These are phyloP conservation scores for Rhineura floridana DNA, from an alignment of 2,113 vertebrate genomes.

Conservation along the genomic window DNA sequence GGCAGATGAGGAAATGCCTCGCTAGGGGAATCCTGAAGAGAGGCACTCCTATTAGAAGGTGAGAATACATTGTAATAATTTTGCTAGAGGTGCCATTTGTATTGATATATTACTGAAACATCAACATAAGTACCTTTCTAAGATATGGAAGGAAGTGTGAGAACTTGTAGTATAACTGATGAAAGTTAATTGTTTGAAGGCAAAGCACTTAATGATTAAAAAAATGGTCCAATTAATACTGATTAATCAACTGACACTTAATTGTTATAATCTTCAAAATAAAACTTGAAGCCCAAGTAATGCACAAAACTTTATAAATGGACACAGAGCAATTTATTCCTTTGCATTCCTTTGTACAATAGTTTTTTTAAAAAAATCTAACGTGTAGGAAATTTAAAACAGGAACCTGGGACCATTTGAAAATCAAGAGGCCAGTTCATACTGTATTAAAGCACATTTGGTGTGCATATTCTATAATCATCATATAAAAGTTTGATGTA, in stretches of 20 bases:
- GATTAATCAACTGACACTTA: not conserved
- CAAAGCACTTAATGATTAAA: not conserved
- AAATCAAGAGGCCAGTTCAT: slow-evolving; percentile 49
- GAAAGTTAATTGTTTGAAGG: not conserved
- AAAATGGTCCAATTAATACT: not conserved
- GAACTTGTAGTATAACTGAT: not conserved
- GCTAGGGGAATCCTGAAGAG: not conserved
- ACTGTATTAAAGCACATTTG: slow-evolving; percentile 52
- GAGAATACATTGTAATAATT: not conserved
- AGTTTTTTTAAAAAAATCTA: not conserved
- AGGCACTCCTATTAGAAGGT: not conserved
- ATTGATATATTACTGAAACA: not conserved
- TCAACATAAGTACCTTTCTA: no score
- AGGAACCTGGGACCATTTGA: slow-evolving; percentile 38
- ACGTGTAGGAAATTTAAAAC: not conserved
- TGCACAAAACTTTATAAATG: not conserved
- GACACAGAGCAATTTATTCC: not conserved
- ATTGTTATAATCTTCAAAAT: not conserved
- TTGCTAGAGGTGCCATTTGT: not conserved
- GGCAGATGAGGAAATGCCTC: not conserved
- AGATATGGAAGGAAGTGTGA: no score
- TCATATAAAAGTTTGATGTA: slow-evolving; percentile 61
- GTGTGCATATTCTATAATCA: slow-evolving; percentile 44
- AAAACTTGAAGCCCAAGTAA: not conserved
- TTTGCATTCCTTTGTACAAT: not conserved